Base-by-base conservation (phyloP, 2,113 vertebrate genomes). In the Phoxinus phoxinus region DNA sequence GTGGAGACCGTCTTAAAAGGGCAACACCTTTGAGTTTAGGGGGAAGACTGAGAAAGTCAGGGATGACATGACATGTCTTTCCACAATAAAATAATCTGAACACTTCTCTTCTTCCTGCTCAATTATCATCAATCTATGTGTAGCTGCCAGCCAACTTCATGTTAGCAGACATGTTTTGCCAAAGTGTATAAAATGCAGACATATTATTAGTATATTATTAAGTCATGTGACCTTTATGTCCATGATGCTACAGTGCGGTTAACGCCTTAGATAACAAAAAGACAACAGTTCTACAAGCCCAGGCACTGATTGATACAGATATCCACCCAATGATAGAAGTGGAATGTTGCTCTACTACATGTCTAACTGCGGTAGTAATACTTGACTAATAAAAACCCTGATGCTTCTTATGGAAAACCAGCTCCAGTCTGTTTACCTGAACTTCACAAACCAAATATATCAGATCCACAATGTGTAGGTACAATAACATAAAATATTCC, bases 281-380 rank as follows among this genome's bases (percentile, higher is more conserved):
- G n/a, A 84, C 23, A 81, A 32, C 58, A 37, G 44, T 48, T 15
- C 25, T 15, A 79, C 72, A 12, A 71, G 46, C 53, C 63, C 3
- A 85, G 30, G 37, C 72, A 19, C 27, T 74, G 51, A 59, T 48
- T 32, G 13, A 37, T 71, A 21, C 81, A 37, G 56, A 72, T 9
- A 72, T 88, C 77, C 82, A 78, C 91, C 89, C 90, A 87, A 78
- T 6, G 46, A 37, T 3, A 25, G 17, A 35, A 17, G 73, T 88
- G 90, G 94, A 94, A 94, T 94, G 93, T 25, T 12, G 86, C 85
- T 15, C 19, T 73, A 84, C 90, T 53, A 84, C 91, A 92, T 94
- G 90, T 25, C 88, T 91, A 3, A 46, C 35, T 46, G 3, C 0
- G 61, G 8, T 53, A 58, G 32, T 71, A 27, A 30, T 21, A 32